phyloP scores from a whole-genome alignment of 2,888 invertebrate species.

The Leucozona laternaria region DNA sequence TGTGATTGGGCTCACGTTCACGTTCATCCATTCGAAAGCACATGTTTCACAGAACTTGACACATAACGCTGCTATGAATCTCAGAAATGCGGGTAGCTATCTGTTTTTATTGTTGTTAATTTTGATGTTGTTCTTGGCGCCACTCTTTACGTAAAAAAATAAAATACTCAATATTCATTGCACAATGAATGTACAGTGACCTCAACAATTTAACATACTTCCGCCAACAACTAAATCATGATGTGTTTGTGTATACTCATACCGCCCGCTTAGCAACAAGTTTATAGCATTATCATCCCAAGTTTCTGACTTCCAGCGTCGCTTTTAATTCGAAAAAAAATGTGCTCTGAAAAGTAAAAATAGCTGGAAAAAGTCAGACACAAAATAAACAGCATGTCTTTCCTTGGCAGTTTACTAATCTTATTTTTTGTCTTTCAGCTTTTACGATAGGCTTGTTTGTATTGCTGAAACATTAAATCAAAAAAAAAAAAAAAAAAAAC shows the following conservation, averaged over 20 bases:
- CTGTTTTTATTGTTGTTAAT: not conserved
- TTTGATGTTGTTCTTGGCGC: constrained; percentile 43
- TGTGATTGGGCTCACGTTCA: constrained; percentile 10
- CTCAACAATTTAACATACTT: constrained; percentile 41
- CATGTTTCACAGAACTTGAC: constrained; percentile 37
- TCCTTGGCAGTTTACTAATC: constrained; percentile 14
- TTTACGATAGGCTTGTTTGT: constrained; percentile 58
- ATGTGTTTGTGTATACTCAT: constrained; percentile 22
- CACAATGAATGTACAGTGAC: constrained; percentile 51
- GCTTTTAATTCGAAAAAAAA: constrained; percentile 38
- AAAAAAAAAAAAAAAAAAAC: too few species aligned
- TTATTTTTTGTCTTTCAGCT: constrained; percentile 4
- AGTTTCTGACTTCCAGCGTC: not conserved
- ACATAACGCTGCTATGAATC: constrained; percentile 21
- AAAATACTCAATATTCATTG: constrained; percentile 33
- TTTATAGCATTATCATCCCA: not conserved
- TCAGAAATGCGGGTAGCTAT: not conserved
- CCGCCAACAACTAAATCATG: constrained; percentile 31
- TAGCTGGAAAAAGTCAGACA: not conserved
- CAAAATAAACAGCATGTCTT: constrained; percentile 7
- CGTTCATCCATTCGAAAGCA: constrained; percentile 30
- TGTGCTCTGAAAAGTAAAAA: constrained; percentile 26
- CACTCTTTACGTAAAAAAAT: constrained; percentile 26
- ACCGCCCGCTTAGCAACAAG: constrained; percentile 58
- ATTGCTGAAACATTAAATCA: constrained; percentile 13